Base-by-base conservation (phyloP, 92 coral and sea anemone species). In the Paragorgia papillata region DNA sequence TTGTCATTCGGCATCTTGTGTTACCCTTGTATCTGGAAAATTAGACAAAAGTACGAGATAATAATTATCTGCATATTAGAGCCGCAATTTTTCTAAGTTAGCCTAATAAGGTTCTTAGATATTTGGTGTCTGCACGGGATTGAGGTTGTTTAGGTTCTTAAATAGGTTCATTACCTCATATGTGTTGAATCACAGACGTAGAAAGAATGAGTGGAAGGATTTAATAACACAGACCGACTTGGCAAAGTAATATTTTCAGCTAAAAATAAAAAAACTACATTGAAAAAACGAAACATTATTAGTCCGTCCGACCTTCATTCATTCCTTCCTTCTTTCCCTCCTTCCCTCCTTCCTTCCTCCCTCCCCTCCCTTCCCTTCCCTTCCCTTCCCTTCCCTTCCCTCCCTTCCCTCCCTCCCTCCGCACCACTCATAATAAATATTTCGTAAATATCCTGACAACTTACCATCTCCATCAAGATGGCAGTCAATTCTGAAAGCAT, bases 161-260 rank as follows among this genome's bases (percentile, higher is more conserved):
- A 2, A 6, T 57, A 10, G 5, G 41, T 27, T 29, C 58, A 51
- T 35, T 27, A 68, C 75, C 75, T 68, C 7, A 44, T 18, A 49
- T 68, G 75, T 26, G 75, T 37, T 10, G 75, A 68, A 68, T 68
- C 58, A 49, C 75, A 68, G 48, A 68, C 75, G 13, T 68, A 68
- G 39, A 68, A 48, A 26, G 35, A 9, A 49, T 68, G 58, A 8
- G 75, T 68, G 9, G 25, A 37, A 26, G 75, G 39, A n/a, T 68
- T 68, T 18, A 68, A 29, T 53, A 68, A 43, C 32, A 25, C 40
- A 9, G 75, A 50, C 0, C 75, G 75, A 26, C 24, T 48, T 21
- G 75, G 59, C 32, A 68, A 28, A 0, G 59, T 3, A 49, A 68
- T 68, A 17, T 68, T 39, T 10, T 44, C 39, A 68, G 75, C 75